Evolutionary conservation across 2,888 invertebrate species (phyloP).

Genomic region (Beris chalybata): DNA sequence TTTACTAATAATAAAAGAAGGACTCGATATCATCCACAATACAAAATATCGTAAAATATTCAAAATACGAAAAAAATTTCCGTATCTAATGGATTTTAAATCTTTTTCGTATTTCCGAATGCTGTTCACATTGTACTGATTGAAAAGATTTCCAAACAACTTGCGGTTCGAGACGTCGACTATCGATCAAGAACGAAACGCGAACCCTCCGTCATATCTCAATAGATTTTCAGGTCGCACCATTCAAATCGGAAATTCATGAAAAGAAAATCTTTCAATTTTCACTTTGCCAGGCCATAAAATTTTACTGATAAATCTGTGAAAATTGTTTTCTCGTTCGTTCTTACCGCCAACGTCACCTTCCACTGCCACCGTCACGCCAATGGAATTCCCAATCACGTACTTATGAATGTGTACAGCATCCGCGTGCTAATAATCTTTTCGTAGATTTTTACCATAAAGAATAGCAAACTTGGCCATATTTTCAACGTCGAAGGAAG

Average conservation of each 20-base stretch:
- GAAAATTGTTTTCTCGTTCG: background rate
- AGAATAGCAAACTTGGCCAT: too few relatives aligned
- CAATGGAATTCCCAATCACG: conserved; percentile 6
- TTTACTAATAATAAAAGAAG: too few relatives aligned
- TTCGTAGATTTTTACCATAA: too few relatives aligned
- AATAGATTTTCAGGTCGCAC: background rate
- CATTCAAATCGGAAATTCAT: conserved; percentile 4
- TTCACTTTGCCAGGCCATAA: conserved; percentile 23
- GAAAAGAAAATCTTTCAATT: conserved; percentile 17
- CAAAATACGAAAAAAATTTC: conserved; percentile 4
- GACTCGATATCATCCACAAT: too few relatives aligned
- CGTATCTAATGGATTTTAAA: conserved; percentile 24
- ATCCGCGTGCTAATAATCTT: too few relatives aligned
- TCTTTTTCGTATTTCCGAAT: background rate
- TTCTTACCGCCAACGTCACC: background rate
- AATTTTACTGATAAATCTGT: conserved; percentile 11
- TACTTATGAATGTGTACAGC: background rate
- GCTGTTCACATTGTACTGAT: background rate
- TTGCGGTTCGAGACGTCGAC: background rate
- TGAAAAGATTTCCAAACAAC: conserved; percentile 8
- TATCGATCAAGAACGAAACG: background rate
- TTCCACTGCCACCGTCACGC: background rate
- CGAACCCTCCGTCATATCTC: conserved; percentile 1
- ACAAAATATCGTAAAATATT: too few relatives aligned
- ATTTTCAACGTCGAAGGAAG: too few relatives aligned